A percentile compares a stretch with the other conserved stretches of the same genome.
Conservation (phyloP, 1,140 invertebrate species). For the Ylistrum balloti region DNA sequence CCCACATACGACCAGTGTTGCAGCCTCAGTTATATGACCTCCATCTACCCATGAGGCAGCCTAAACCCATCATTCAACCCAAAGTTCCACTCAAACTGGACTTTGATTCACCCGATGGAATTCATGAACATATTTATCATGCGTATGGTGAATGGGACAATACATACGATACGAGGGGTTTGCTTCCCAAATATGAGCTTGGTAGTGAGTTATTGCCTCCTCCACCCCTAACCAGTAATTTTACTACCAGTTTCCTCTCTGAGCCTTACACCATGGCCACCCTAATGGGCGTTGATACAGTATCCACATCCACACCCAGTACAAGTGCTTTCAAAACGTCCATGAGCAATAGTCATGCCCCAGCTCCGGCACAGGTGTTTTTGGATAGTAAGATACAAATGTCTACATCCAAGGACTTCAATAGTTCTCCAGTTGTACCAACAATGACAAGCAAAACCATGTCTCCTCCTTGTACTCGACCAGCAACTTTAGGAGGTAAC, state of each 20-base stretch:
- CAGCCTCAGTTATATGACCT: conserved; percentile 80
- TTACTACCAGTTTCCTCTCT: conserved; percentile 65
- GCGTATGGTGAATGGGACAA: conserved; percentile 81
- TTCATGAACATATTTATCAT: conserved; percentile 80
- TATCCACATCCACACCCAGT: conserved; percentile 63
- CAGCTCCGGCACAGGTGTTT: conserved; percentile 56
- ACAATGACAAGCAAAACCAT: conserved; percentile 49
- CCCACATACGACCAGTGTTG: conserved; percentile 70
- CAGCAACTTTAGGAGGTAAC: conserved; percentile 76
- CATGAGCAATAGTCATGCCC: conserved; percentile 54
- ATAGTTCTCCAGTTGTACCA: conserved; percentile 50
- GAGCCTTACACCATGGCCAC: conserved; percentile 69
- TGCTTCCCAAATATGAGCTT: conserved; percentile 70
- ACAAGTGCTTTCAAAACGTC: conserved; percentile 73
- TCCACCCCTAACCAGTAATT: conserved; percentile 70
- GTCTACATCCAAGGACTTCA: conserved; percentile 54
- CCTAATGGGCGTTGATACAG: conserved; percentile 65
- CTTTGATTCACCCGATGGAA: conserved; percentile 73
- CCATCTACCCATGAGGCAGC: conserved; percentile 70
- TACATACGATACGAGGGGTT: conserved; percentile 69
- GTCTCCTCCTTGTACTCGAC: conserved; percentile 74
- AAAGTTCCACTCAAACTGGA: conserved; percentile 77
- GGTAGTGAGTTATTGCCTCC: conserved; percentile 74
- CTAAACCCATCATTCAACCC: conserved; percentile 69
- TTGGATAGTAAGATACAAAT: conserved; percentile 57